phyloP scores from a whole-genome alignment of 2,888 invertebrate genomes.

The Cephus pygmeus region DNA sequence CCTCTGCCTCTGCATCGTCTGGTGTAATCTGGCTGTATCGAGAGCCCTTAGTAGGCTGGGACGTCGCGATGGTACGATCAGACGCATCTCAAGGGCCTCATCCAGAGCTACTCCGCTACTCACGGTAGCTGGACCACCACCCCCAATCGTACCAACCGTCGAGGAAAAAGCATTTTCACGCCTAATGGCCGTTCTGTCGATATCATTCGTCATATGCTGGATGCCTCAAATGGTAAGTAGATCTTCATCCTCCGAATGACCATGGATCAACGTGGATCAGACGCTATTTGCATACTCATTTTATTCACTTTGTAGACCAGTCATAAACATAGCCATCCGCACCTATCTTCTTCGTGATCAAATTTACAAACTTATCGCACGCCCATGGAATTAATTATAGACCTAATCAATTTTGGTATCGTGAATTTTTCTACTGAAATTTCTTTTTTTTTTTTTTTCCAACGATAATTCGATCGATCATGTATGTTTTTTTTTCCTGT shows the following conservation, averaged over 20 bases:
- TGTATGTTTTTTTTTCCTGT: not conserved
- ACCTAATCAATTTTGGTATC: not conserved
- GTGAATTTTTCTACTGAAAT: not conserved
- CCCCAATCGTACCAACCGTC: conserved; percentile 69
- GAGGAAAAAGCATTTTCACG: conserved; percentile 89
- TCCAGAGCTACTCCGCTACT: conserved; percentile 55
- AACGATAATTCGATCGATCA: not conserved
- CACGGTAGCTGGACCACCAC: conserved; percentile 39
- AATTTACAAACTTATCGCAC: not conserved
- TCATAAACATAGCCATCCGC: not conserved
- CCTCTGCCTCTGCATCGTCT: conserved; percentile 80
- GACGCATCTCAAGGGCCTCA: conserved; percentile 57
- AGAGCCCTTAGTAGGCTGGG: conserved; percentile 76
- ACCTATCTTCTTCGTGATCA: not conserved
- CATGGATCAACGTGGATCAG: no score
- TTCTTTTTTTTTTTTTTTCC: not conserved
- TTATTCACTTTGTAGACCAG: not conserved
- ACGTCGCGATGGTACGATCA: conserved; percentile 50
- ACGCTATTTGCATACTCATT: not conserved
- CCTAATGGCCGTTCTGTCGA: conserved; percentile 85
- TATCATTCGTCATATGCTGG: conserved; percentile 88
- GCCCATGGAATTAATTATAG: not conserved
- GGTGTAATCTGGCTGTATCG: conserved; percentile 86
- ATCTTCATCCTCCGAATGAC: not conserved
- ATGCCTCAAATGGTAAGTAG: conserved; percentile 84